Evolutionary conservation across 2,888 invertebrate genomes (phyloP), one percentile per base, ranked within the genome.

Genomic region (Lumbricus terrestris): DNA sequence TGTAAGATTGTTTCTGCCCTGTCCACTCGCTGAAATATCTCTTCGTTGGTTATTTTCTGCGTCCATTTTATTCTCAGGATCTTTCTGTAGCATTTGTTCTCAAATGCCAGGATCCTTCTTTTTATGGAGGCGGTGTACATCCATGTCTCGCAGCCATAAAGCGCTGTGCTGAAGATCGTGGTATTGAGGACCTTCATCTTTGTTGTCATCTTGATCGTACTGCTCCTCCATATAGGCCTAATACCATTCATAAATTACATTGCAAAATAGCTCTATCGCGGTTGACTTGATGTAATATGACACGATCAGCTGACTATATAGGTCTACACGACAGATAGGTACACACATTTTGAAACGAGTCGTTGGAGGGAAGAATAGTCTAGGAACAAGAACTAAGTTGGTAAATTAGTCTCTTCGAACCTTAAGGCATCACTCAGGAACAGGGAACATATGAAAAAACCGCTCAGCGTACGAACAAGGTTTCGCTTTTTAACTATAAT

Each of bases 111-210:
- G n/a, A n/a, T n/a, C n/a, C n/a, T n/a, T n/a, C n/a, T n/a, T n/a
- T n/a, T n/a, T n/a, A n/a, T n/a, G n/a, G n/a, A n/a, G n/a, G 85
- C 35, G 85, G 35, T 35, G 85, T 85, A 85, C 85, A 35, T n/a
- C n/a, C n/a, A n/a, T n/a, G n/a, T n/a, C n/a, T n/a, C n/a, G n/a
- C n/a, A n/a, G n/a, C n/a, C n/a, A n/a, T n/a, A n/a, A n/a, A n/a
- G n/a, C n/a, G n/a, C n/a, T n/a, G n/a, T n/a, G n/a, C n/a, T n/a
- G n/a, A n/a, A n/a, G n/a, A n/a, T n/a, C n/a, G 85, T 37, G 85
- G n/a, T n/a, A n/a, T n/a, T n/a, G n/a, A n/a, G n/a, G n/a, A n/a
- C n/a, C n/a, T n/a, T n/a, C n/a, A n/a, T n/a, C n/a, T n/a, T n/a
- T n/a, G n/a, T n/a, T n/a, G n/a, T n/a, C n/a, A n/a, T n/a, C n/a